These are phyloP conservation scores for Oxyruncus cristatus DNA, from an alignment of 2,113 vertebrate genomes.

Conservation along the genomic window DNA sequence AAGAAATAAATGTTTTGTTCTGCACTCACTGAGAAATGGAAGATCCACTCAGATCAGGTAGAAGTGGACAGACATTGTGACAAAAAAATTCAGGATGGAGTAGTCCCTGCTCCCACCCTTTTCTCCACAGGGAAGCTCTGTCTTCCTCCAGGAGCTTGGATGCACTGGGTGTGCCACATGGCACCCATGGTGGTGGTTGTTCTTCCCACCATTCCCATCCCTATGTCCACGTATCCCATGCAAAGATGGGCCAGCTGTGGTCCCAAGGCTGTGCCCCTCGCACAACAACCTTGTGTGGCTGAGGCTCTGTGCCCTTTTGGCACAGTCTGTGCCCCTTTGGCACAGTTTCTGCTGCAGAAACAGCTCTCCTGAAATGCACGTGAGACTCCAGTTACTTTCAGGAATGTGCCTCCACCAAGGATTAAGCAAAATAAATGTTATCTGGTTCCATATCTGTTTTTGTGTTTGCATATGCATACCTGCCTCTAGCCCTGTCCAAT, in stretches of 20 bases:
- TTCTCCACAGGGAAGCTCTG: background rate
- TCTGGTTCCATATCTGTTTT: conserved; percentile 37
- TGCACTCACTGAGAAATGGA: background rate
- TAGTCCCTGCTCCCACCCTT: background rate
- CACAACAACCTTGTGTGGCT: accelerated
- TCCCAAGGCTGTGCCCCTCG: background rate
- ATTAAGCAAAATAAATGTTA: conserved; percentile 39
- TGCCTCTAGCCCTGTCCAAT: background rate
- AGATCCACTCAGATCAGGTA: background rate
- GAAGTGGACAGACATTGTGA: background rate
- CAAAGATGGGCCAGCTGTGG: accelerated
- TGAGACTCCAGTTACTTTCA: conserved; percentile 10
- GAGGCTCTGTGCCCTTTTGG: background rate
- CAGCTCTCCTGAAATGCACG: background rate
- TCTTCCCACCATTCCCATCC: background rate
- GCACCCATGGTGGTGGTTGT: accelerated
- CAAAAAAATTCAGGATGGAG: background rate
- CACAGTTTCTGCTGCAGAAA: background rate
- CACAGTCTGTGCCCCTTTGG: background rate
- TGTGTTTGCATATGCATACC: conserved; percentile 47
- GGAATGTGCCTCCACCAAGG: conserved; percentile 31
- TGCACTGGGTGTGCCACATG: background rate
- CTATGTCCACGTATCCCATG: accelerated
- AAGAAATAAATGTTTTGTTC: background rate
- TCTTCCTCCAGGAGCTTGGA: background rate